phyloP scores from a whole-genome alignment of 1,140 invertebrate genomes.

The Pemphigus obesinymphae region DNA sequence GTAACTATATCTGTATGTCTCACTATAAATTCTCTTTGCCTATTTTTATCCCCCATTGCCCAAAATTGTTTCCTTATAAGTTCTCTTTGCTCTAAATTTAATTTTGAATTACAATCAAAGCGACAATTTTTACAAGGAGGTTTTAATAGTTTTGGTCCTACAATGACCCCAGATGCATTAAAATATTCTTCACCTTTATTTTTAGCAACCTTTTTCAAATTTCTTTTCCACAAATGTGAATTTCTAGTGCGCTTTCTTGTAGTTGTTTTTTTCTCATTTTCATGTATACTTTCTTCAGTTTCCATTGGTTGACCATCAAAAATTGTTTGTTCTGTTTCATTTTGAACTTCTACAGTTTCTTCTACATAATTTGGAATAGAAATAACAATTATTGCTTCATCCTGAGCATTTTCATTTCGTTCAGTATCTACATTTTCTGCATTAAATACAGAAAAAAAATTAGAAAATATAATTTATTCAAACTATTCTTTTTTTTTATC shows the following conservation, averaged over 20 bases:
- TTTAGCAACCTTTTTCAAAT: not conserved
- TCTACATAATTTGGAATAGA: not conserved
- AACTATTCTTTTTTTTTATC: not conserved
- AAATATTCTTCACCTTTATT: not conserved
- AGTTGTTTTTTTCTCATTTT: not conserved
- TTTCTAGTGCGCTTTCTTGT: not conserved
- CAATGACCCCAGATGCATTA: not conserved
- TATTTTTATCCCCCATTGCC: not conserved
- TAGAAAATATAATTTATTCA: not conserved
- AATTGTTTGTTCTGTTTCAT: not conserved
- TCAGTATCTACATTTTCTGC: not conserved
- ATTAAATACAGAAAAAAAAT: not conserved
- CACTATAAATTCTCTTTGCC: not conserved
- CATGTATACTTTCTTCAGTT: not conserved
- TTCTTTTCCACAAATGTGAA: not conserved
- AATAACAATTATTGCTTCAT: not conserved
- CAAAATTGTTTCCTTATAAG: not conserved
- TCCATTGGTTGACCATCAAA: not conserved
- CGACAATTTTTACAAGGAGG: conserved; percentile 13
- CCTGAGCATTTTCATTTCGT: not conserved
- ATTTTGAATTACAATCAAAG: not conserved
- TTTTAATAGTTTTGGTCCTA: not conserved
- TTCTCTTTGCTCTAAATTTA: not conserved
- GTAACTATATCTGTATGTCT: not conserved
- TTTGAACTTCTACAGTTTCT: not conserved